Conservation (phyloP, 2,888 invertebrate genomes). For the Cistogaster globosa region DNA sequence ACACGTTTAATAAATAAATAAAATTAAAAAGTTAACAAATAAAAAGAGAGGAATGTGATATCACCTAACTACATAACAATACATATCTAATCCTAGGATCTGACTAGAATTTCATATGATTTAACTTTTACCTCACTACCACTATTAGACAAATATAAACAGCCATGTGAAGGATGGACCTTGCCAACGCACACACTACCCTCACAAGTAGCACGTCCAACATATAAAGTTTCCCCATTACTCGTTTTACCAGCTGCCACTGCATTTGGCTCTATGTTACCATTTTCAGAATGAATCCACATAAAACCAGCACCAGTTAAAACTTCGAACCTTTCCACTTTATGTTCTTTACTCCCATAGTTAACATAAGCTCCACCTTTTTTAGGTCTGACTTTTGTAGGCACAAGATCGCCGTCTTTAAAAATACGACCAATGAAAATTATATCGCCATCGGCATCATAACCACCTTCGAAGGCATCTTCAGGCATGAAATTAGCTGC, state of each 20-base stretch:
- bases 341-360: conserved; percentile 84
- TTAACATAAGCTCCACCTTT: conserved; percentile 84
- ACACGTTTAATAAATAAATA: too few species aligned
- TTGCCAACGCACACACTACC: conserved; percentile 82
- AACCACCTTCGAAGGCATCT: conserved; percentile 76
- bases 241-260: conserved; percentile 81
- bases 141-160: conserved; percentile 87
- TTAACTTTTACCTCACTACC: conserved; percentile 86
- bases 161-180: conserved; percentile 87
- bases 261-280: conserved; percentile 74
- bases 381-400: conserved; percentile 85
- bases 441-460: conserved; percentile 76
- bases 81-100: conserved; percentile 56
- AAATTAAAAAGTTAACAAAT: too few species aligned
- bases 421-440: conserved; percentile 77
- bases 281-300: conserved; percentile 75
- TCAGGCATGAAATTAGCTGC: conserved; percentile 75
- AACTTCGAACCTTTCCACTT: conserved; percentile 83
- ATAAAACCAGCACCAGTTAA: conserved; percentile 78
- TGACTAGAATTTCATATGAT: conserved; percentile 88
- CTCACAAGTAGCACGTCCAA: conserved; percentile 84
- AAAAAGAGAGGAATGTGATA: not conserved
- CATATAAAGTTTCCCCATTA: conserved; percentile 84
- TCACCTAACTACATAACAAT: too few species aligned
- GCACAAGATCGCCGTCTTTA: conserved; percentile 83